A percentile compares a stretch with the other conserved stretches of the same genome.
These are phyloP conservation scores for Lophius piscatorius DNA, from an alignment of 2,113 vertebrate species.

Conservation along the genomic window DNA sequence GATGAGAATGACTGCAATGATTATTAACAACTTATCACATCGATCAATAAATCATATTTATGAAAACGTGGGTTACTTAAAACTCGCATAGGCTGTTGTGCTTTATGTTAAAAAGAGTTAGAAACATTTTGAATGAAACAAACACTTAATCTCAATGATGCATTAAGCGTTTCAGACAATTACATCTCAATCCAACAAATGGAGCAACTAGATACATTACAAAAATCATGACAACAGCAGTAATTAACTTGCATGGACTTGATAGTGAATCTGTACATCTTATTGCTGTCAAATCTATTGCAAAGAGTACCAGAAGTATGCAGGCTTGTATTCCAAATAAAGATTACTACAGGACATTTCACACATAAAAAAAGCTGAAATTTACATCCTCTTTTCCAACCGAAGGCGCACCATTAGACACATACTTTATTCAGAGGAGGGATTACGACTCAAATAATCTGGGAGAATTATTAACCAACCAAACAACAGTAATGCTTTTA, in stretches of 20 bases:
- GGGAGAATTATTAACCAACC: constrained; percentile 20
- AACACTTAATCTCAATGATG: constrained; percentile 3
- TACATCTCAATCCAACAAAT: constrained; percentile 17
- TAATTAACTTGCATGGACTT: constrained; percentile 27
- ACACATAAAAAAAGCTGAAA: constrained; percentile 19
- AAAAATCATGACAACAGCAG: constrained; percentile 12
- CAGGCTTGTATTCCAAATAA: constrained; percentile 27
- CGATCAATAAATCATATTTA: constrained; percentile 31
- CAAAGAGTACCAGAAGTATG: neutral
- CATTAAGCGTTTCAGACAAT: neutral
- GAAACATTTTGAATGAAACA: too few species aligned
- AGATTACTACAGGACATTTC: constrained; percentile 28
- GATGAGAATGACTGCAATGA: constrained; percentile 44
- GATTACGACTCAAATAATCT: constrained; percentile 24
- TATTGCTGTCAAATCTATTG: constrained; percentile 64
- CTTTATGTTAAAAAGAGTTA: constrained; percentile 60
- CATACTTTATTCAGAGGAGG: constrained; percentile 43
- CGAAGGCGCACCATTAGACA: neutral
- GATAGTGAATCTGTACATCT: constrained; percentile 40
- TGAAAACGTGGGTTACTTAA: constrained; percentile 40
- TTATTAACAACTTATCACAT: constrained; percentile 28
- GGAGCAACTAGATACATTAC: constrained; percentile 9
- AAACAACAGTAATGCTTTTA: constrained; percentile 25
- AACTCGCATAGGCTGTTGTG: constrained; percentile 58
- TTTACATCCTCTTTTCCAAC: constrained; percentile 6